phyloP scores from a whole-genome alignment of 2,797 vertebrate genomes.

The Peromyscus nudipes region DNA sequence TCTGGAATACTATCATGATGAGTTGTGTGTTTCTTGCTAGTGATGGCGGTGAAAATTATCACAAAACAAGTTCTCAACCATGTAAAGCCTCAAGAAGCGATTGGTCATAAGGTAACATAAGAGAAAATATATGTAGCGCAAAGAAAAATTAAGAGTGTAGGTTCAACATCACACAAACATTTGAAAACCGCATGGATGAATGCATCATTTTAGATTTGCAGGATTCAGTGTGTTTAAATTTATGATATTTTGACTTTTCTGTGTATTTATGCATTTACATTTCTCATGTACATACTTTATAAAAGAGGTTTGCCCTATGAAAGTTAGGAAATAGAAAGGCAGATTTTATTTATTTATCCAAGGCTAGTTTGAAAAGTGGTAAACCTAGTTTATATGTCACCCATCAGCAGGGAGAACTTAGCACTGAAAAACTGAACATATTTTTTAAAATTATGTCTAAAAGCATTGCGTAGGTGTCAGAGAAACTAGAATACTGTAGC shows the following conservation, averaged over 20 bases:
- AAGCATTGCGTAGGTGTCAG: not conserved
- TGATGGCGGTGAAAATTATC: not conserved
- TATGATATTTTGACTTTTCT: not conserved
- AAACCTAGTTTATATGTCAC: not conserved
- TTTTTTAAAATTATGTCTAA: not conserved
- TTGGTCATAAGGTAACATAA: not conserved
- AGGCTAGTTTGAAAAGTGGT: not conserved
- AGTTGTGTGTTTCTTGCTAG: accelerated
- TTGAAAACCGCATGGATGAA: too few relatives aligned
- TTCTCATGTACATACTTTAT: not conserved
- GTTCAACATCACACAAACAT: not conserved
- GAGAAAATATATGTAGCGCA: not conserved
- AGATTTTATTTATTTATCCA: not conserved
- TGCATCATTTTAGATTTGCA: not conserved
- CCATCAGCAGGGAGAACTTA: not conserved
- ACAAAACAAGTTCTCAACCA: not conserved
- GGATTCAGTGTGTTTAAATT: not conserved
- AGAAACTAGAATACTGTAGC: not conserved
- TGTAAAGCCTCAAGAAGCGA: not conserved
- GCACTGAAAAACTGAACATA: not conserved
- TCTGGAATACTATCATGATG: not conserved
- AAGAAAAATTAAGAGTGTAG: not conserved
- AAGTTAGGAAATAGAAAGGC: not conserved
- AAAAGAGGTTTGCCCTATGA: not conserved
- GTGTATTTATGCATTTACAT: not conserved